These are phyloP conservation scores for Unio pictorum DNA, from an alignment of 2,888 invertebrate genomes.

Conservation along the genomic window DNA sequence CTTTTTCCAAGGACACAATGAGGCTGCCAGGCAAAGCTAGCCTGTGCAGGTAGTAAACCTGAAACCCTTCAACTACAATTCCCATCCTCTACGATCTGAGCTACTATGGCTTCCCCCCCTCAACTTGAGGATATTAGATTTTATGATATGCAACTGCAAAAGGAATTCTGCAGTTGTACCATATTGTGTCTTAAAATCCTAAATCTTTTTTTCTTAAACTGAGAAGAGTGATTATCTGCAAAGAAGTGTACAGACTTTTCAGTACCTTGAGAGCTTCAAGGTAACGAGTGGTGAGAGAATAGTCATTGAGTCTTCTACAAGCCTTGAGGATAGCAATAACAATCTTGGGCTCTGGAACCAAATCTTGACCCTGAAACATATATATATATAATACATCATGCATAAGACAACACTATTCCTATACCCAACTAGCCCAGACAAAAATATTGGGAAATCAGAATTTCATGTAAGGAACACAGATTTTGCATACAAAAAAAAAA, in stretches of 20 bases:
- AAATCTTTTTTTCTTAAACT: background rate
- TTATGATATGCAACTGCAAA: too few species aligned
- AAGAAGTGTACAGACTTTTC: background rate
- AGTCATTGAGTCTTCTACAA: slow-evolving; percentile 94
- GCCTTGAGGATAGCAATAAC: slow-evolving; percentile 90
- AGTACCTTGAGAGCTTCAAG: slow-evolving; percentile 87
- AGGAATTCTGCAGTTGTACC: too few species aligned
- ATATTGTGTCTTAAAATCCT: too few species aligned
- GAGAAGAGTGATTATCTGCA: background rate
- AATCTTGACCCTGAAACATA: slow-evolving; percentile 85
- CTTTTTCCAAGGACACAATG: too few species aligned
- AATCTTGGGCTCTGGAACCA: slow-evolving; percentile 93
- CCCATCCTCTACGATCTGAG: too few species aligned
- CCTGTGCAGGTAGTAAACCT: too few species aligned
- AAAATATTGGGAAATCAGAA: background rate
- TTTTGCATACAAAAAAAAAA: slow-evolving; percentile 1
- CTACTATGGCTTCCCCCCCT: too few species aligned
- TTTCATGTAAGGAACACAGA: background rate
- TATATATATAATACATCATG: background rate
- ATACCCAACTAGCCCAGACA: too few species aligned
- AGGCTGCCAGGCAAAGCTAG: too few species aligned
- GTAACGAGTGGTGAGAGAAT: slow-evolving; percentile 91
- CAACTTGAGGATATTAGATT: too few species aligned
- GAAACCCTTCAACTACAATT: too few species aligned
- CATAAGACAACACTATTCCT: background rate